These are phyloP conservation scores for Neomorphus geoffroyi DNA, from an alignment of 2,797 vertebrate genomes.

Conservation along the genomic window DNA sequence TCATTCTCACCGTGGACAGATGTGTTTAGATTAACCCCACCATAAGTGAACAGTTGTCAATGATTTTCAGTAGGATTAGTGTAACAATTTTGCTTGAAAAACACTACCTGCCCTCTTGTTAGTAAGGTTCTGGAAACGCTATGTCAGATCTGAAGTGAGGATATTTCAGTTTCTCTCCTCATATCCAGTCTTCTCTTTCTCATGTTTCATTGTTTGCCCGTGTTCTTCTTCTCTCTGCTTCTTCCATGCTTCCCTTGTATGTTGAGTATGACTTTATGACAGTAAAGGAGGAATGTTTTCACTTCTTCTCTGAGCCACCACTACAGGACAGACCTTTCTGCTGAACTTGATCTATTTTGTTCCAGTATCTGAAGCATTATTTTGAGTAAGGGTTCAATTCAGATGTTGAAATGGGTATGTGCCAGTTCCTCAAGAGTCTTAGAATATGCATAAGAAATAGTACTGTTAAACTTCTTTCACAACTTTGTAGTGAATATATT, in stretches of 20 bases:
- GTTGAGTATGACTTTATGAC: neutral
- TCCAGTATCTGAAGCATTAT: no score
- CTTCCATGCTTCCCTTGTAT: neutral
- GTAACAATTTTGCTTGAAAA: neutral
- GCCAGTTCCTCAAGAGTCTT: neutral
- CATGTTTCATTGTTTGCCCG: neutral
- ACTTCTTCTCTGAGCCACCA: neutral
- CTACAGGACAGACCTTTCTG: neutral
- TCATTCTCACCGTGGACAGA: neutral
- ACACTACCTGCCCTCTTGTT: neutral
- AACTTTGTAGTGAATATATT: neutral
- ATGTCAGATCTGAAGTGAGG: neutral
- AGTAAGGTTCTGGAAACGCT: neutral
- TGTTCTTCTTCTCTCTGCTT: neutral
- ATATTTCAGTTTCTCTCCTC: neutral
- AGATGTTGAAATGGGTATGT: neutral
- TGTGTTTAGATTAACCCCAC: neutral
- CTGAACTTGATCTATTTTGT: neutral
- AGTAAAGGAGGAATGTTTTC: neutral
- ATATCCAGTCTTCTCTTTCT: neutral
- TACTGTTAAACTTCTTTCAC: neutral
- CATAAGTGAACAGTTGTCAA: neutral
- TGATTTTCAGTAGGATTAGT: neutral
- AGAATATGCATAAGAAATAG: neutral
- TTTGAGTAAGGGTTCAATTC: no score